phyloP scores from a whole-genome alignment of 2,113 vertebrate species.

The Origma solitaria region DNA sequence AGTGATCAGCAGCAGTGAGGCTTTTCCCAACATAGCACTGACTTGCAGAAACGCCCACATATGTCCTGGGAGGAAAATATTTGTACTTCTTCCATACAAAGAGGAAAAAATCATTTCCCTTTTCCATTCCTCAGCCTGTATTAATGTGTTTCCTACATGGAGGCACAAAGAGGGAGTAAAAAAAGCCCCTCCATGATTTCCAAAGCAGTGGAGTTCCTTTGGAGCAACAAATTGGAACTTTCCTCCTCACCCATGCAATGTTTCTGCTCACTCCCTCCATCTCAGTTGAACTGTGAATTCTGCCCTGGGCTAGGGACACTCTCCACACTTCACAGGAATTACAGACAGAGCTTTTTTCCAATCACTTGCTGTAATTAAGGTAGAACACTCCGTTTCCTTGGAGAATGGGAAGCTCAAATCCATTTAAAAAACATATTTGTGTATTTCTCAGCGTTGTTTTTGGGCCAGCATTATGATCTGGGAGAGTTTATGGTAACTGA shows the following conservation, averaged over 20 bases:
- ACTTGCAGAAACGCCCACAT: background rate
- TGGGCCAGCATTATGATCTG: background rate
- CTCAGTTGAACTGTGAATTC: background rate
- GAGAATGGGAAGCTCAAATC: background rate
- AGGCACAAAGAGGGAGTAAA: background rate
- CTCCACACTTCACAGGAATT: background rate
- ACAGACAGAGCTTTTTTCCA: background rate
- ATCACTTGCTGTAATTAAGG: background rate
- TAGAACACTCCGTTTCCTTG: background rate
- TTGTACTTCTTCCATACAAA: background rate
- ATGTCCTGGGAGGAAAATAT: background rate
- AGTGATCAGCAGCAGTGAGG: background rate
- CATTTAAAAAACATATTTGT: background rate
- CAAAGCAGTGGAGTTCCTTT: background rate
- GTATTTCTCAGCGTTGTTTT: background rate
- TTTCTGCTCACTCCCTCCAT: background rate
- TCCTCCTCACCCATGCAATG: background rate
- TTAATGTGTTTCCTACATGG: background rate
- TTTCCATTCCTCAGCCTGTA: background rate
- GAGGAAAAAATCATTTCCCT: fast-evolving
- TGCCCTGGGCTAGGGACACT: background rate
- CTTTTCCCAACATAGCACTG: background rate
- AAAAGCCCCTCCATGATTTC: fast-evolving
- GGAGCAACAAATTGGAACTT: background rate
- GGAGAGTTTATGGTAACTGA: background rate